phyloP scores from a whole-genome alignment of 37 sponge, comb jelly and placozoan genomes.

The Bolinopsis microptera region DNA sequence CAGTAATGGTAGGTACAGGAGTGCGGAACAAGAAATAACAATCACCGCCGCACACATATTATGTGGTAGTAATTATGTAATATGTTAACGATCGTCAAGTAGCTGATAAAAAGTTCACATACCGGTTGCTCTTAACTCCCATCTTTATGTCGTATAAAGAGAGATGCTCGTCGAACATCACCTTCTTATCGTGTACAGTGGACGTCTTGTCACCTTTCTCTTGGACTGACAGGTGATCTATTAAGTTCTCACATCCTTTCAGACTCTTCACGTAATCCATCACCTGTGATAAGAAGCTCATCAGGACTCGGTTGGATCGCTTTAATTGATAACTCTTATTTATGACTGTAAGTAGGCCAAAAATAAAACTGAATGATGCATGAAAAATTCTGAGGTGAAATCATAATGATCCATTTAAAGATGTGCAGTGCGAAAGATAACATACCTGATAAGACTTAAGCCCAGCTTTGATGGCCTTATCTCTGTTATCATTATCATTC shows the following conservation, averaged over 20 bases:
- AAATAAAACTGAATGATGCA: no score
- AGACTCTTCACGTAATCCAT: slow-evolving; percentile 81
- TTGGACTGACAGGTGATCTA: slow-evolving; percentile 76
- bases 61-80: no score
- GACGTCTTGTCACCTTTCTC: slow-evolving; percentile 18
- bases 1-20: no score
- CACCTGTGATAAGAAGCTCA: slow-evolving; percentile 43
- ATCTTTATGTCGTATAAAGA: slow-evolving; percentile 73
- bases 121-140: slow-evolving; percentile 75
- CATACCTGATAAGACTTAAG: slow-evolving; percentile 69
- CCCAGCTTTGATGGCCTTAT: slow-evolving; percentile 71
- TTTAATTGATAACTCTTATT: no score
- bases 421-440: no score
- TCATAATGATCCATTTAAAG: no score
- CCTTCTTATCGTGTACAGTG: slow-evolving; percentile 45
- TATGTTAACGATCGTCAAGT: no score
- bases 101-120: no score
- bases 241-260: slow-evolving; percentile 69
- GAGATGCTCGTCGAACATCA: slow-evolving; percentile 79
- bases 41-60: no score
- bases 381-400: no score
- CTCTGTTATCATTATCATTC: slow-evolving; percentile 80
- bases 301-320: not conserved
- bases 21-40: no score
- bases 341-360: no score